phyloP scores from a whole-genome alignment of 1,140 invertebrate genomes.

The Agrypnia vestita region DNA sequence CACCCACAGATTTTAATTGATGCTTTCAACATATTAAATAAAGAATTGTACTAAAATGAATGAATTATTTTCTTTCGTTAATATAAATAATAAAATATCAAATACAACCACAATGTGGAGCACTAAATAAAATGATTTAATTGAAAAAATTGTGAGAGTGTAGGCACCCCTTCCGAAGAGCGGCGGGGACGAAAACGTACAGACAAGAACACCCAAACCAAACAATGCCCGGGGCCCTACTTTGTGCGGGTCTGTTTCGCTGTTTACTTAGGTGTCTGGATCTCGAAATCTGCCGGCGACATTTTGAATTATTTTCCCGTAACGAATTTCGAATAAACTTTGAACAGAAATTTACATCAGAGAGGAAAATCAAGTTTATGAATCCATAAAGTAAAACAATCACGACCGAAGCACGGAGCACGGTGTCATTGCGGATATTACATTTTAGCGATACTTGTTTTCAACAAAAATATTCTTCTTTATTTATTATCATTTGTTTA shows the following conservation, averaged over 20 bases:
- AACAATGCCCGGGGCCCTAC: conserved; percentile 21
- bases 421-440: not conserved
- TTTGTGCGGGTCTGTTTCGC: conserved; percentile 25
- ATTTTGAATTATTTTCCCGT: conserved; percentile 46
- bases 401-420: conserved; percentile 1
- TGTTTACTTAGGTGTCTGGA: conserved; percentile 44
- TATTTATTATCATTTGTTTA: too few relatives aligned
- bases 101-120: too few relatives aligned
- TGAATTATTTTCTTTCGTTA: too few relatives aligned
- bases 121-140: not conserved
- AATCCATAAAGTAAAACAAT: conserved; percentile 45
- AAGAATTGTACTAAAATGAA: too few relatives aligned
- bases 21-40: too few relatives aligned
- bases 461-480: too few relatives aligned
- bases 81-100: too few relatives aligned
- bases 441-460: too few relatives aligned
- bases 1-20: too few relatives aligned
- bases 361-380: conserved; percentile 46
- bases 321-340: conserved; percentile 45
- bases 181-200: not conserved
- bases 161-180: not conserved
- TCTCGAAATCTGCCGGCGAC: conserved; percentile 43
- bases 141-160: not conserved
- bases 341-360: conserved; percentile 44
- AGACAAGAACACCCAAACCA: conserved; percentile 17